A percentile compares a stretch with the other conserved stretches of the same genome.
Conservation (phyloP, 2,797 vertebrate species). For the Sebastes baramenuke region DNA sequence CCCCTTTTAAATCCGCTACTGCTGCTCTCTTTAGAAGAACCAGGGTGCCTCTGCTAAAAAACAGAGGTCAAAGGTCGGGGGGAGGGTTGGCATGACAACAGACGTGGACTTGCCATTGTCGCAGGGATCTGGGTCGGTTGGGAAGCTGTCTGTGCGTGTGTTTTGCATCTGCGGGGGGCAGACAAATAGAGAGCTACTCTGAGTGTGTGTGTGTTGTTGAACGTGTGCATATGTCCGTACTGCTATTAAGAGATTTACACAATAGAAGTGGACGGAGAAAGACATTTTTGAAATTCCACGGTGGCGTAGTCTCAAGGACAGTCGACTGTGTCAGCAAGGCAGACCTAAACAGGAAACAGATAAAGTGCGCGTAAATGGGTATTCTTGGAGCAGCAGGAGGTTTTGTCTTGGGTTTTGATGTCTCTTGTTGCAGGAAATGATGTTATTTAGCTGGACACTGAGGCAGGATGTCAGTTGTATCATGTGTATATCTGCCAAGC, state of each 20-base stretch:
- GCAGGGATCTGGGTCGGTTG: constrained; percentile 48
- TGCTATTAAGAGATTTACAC: constrained; percentile 36
- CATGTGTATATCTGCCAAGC: background rate
- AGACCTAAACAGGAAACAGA: constrained; percentile 56
- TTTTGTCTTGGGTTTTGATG: constrained; percentile 55
- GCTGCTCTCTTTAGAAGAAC: constrained; percentile 25
- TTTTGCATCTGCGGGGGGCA: constrained; percentile 16
- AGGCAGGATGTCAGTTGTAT: constrained; percentile 39
- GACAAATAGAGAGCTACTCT: background rate
- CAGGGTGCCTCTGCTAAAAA: constrained; percentile 44
- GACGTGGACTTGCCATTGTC: constrained; percentile 63
- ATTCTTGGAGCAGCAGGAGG: constrained; percentile 32
- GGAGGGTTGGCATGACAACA: constrained; percentile 67
- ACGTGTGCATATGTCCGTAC: background rate
- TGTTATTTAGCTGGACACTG: constrained; percentile 37
- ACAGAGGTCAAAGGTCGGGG: constrained; percentile 61
- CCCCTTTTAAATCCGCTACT: constrained; percentile 29
- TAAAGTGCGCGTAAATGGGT: background rate
- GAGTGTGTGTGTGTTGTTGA: constrained; percentile 9
- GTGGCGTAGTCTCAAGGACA: constrained; percentile 50
- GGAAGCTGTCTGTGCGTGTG: constrained; percentile 33
- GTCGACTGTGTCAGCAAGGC: constrained; percentile 17
- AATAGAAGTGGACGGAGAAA: constrained; percentile 47
- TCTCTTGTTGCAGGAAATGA: constrained; percentile 53
- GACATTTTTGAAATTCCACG: constrained; percentile 62